Base-by-base conservation (phyloP, 2,113 vertebrate genomes). In the Melanotaenia duboulayi region DNA sequence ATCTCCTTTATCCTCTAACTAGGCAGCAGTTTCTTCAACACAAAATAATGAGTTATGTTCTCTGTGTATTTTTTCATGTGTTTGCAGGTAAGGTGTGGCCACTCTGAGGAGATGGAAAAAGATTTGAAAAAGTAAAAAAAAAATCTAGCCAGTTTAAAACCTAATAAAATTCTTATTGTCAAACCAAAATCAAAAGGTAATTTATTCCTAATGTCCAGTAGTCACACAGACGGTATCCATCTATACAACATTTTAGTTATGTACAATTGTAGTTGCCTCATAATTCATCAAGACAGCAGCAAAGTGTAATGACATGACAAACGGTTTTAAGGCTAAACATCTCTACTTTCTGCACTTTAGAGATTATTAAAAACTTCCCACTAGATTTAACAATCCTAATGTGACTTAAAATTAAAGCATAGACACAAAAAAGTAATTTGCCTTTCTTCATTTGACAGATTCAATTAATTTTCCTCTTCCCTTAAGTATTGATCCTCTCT, bases 401-500 rank as follows among this genome's bases (percentile, higher is more conserved):
- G 56, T 46, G 51, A 52, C 25, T 37, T 58, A 1, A 49, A 67
- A 78, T 60, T 49, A 65, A 65, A 63, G 35, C 23, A 75, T 46
- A 61, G 46, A 50, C 23, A 49, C 1, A 54, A 25, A 24, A 13
- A 13, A 25, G 0, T 32, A 4, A 66, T 63, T 35, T 78, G 37
- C 11, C 24, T 65, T 56, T 67, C 39, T 77, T 61, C 68, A 6
- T 81, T 81, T 70, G 40, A 20, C 55, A 3, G 17, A 20, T 76
- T 73, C 50, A 58, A 17, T n/a, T 74, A 4, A 50, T 78, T 62
- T 59, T 22, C 58, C 11, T 52, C 64, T 39, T 74, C 32, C 63
- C 55, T 58, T 35, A 48, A 55, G 42, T 68, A 87, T 87, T 82
- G 78, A 87, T 87, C 50, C 35, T 55, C 25, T 39, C 7, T 46